Evolutionary conservation across 2,888 invertebrate genomes (phyloP), one percentile per base, ranked within the genome.

Genomic region (Cheilosia scutellata): DNA sequence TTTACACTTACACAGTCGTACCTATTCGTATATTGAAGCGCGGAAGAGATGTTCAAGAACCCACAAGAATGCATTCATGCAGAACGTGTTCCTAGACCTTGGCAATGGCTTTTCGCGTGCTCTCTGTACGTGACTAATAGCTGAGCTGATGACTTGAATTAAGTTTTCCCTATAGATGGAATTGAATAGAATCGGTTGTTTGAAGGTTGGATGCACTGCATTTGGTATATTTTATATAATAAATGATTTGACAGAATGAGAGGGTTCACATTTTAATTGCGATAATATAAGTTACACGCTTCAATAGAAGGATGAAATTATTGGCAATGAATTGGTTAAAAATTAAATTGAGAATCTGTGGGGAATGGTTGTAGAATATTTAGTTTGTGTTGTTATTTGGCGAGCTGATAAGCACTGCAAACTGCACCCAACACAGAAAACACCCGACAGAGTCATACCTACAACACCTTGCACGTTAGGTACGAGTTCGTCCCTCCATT

Each of bases 81-180:
- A 37, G 74, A 83, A 83, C 83, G 83, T 83, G 83, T 68, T 68
- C 29, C 62, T 55, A 83, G 79, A 79, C 68, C 79, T 83, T 78
- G 44, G 78, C 78, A 74, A 74, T 79, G 83, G 79, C 62, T 79
- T 83, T 83, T 83, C 57, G 79, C 68, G 66, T 78, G 72, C 58
- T 55, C 49, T 60, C 31, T 58, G 83, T 83, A 83, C 83, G 83
- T 83, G 83, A 83, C 83, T 83, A 83, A 83, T 83, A 49, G 44
- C 27, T 63, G 49, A 74, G 62, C 49, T 74, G 78, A 68, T 57
- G 76, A 57, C 70, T 70, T 57, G 63, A 79, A 74, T 79, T 79
- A 66, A 37, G 53, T 51, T 70, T 44, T 37, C 37, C 13, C 20
- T 20, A 20, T 27, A 40, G 31, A 68, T 51, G 25, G 33, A 49